Evolutionary conservation across 2,888 invertebrate species (phyloP).

Genomic region (Prosapia bicincta): DNA sequence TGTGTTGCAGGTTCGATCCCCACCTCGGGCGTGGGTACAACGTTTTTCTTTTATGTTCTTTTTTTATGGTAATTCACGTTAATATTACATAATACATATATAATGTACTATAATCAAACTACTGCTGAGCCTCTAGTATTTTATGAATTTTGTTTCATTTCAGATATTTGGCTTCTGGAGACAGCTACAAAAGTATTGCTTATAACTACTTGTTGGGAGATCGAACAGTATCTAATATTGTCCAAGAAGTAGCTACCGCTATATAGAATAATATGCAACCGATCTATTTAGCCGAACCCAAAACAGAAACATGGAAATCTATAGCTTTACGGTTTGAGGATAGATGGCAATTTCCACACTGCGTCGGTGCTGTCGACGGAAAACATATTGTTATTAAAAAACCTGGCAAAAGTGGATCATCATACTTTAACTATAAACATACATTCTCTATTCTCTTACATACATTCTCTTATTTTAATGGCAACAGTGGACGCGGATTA

Average conservation of each 20-base stretch:
- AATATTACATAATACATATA: too few species aligned
- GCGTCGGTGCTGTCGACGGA: neutral
- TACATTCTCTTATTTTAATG: neutral
- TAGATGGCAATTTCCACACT: neutral
- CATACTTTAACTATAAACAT: neutral
- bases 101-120: too few species aligned
- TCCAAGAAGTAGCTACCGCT: neutral
- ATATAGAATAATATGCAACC: neutral
- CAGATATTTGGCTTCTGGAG: neutral
- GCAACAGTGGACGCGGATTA: neutral
- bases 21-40: too few species aligned
- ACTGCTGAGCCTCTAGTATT: too few species aligned
- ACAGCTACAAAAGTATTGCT: neutral
- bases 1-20: too few species aligned
- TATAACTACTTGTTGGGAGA: neutral
- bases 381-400: neutral
- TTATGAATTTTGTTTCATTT: neutral
- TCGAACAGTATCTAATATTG: neutral
- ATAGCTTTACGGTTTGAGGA: neutral
- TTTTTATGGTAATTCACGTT: too few species aligned
- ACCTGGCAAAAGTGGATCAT: neutral
- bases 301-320: neutral
- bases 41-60: too few species aligned
- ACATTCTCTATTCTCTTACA: neutral
- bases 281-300: neutral